These are phyloP conservation scores for Xestia ashworthii DNA, from an alignment of 2,888 invertebrate species.

Conservation along the genomic window DNA sequence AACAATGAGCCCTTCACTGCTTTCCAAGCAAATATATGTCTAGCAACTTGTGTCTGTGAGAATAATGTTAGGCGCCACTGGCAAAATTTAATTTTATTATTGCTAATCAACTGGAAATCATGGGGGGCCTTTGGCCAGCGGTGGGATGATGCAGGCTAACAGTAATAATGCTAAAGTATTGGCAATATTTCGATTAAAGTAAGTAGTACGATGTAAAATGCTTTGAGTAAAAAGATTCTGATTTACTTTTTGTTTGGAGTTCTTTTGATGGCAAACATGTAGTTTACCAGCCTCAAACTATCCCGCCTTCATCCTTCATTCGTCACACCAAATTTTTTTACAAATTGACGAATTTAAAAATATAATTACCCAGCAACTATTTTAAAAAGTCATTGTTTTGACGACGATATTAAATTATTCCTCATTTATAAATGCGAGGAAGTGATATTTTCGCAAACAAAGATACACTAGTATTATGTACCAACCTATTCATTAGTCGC, in stretches of 20 bases:
- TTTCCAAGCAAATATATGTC: background rate
- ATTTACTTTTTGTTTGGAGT: background rate
- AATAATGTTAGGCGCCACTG: conserved; percentile 32
- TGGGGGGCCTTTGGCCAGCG: too few species aligned
- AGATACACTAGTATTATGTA: conserved; percentile 42
- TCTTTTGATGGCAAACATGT: background rate
- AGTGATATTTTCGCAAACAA: conserved; percentile 11
- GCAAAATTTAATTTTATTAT: background rate
- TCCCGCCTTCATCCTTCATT: background rate
- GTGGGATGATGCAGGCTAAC: too few species aligned
- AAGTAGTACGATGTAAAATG: too few species aligned
- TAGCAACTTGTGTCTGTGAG: conserved; percentile 15
- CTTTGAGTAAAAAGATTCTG: background rate
- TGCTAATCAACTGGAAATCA: too few species aligned
- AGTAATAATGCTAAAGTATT: background rate
- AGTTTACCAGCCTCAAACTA: background rate
- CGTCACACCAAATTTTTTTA: background rate
- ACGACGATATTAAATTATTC: conserved; percentile 16
- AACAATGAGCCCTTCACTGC: background rate
- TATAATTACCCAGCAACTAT: background rate
- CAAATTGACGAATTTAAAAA: background rate
- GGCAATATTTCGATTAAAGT: background rate
- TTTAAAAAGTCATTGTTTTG: conserved; percentile 27
- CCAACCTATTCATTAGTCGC: conserved; percentile 28
- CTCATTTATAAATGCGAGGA: conserved; percentile 32